phyloP scores from a whole-genome alignment of 1,140 invertebrate genomes.

The Lerema accius region DNA sequence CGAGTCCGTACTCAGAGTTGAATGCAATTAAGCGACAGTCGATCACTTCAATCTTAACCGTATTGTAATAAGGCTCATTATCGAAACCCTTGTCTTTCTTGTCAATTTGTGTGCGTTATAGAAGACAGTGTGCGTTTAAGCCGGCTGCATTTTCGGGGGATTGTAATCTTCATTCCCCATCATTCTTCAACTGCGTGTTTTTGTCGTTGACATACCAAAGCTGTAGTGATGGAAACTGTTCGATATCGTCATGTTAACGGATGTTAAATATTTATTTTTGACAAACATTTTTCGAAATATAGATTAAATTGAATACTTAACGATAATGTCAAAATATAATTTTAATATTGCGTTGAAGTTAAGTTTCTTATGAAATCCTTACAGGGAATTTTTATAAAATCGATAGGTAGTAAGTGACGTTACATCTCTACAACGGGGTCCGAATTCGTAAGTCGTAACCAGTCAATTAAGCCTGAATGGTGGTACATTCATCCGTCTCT shows the following conservation, averaged over 20 bases:
- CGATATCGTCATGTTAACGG: slow-evolving; percentile 44
- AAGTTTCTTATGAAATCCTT: slow-evolving; percentile 60
- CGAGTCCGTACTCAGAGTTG: slow-evolving; percentile 60
- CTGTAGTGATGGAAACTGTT: slow-evolving; percentile 59
- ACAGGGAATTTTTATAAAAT: slow-evolving; percentile 77
- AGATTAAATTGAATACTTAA: not conserved
- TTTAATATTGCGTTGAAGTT: no score
- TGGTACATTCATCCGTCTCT: slow-evolving; percentile 72
- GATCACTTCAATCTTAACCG: slow-evolving; percentile 21
- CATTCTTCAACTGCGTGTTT: slow-evolving; percentile 69
- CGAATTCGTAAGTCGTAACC: slow-evolving; percentile 79
- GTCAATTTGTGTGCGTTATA: slow-evolving; percentile 61
- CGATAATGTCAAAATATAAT: slow-evolving; percentile 19
- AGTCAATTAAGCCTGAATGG: slow-evolving; percentile 80
- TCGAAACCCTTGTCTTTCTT: slow-evolving; percentile 22
- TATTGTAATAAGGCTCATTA: slow-evolving; percentile 36
- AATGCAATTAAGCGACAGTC: slow-evolving; percentile 41
- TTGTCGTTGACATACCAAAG: slow-evolving; percentile 74
- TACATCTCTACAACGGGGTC: slow-evolving; percentile 77
- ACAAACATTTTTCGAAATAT: slow-evolving; percentile 22
- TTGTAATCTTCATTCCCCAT: slow-evolving; percentile 69
- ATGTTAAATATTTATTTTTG: slow-evolving; percentile 1
- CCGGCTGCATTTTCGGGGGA: slow-evolving; percentile 76
- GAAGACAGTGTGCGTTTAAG: slow-evolving; percentile 66
- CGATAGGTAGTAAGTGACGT: slow-evolving; percentile 73